phyloP scores from a whole-genome alignment of 2,888 invertebrate species.

The Ornithoptera priamus region DNA sequence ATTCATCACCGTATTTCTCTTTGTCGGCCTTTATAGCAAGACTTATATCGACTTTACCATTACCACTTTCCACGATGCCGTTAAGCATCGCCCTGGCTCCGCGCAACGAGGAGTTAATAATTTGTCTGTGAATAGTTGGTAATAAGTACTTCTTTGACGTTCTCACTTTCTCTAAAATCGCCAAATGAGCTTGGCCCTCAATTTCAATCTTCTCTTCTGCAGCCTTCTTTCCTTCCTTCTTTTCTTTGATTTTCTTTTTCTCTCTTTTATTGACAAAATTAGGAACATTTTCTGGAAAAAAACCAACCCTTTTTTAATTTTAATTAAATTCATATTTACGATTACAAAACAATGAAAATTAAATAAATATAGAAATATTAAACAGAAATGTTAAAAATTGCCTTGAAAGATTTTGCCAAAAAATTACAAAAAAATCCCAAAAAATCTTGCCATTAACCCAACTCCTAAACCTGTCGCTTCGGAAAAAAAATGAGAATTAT shows the following conservation, averaged over 20 bases:
- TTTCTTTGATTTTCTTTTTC: constrained; percentile 27
- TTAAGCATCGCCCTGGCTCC: constrained; percentile 44
- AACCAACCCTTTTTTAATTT: background rate
- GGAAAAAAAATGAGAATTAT: too few relatives aligned
- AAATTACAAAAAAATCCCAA: too few relatives aligned
- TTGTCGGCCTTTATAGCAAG: constrained; percentile 22
- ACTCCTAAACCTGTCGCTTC: too few relatives aligned
- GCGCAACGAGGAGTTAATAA: constrained; percentile 32
- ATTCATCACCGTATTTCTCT: constrained; percentile 4
- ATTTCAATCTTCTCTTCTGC: constrained; percentile 19
- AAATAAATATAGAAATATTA: too few relatives aligned
- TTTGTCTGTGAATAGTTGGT: constrained; percentile 46
- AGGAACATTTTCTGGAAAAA: constrained; percentile 39
- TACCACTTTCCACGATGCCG: constrained; percentile 37
- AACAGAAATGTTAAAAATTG: too few relatives aligned
- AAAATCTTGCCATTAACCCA: too few relatives aligned
- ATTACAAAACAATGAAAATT: too few relatives aligned
- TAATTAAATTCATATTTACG: too few relatives aligned
- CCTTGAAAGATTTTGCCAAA: too few relatives aligned
- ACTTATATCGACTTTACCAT: background rate
- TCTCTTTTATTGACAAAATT: constrained; percentile 21
- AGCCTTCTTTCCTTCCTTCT: constrained; percentile 31
- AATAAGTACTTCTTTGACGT: constrained; percentile 51
- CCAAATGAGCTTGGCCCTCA: constrained; percentile 37
- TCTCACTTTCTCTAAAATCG: constrained; percentile 36